Conservation (phyloP, 2,888 invertebrate species). For the Neoascia interrupta region DNA sequence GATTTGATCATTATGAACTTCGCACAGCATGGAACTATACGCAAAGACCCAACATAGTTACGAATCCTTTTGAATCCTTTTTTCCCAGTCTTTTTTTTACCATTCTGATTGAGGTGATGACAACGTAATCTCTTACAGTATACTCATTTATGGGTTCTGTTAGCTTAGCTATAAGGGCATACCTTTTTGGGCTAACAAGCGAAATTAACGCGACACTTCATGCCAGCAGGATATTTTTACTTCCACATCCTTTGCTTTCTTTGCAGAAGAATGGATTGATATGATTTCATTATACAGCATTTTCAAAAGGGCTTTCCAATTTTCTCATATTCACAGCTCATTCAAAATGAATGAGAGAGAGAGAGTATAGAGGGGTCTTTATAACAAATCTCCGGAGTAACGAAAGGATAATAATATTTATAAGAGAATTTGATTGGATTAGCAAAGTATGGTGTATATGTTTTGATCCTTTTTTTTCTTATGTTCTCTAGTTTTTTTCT, state of each 20-base stretch:
- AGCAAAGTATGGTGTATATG: slow-evolving; percentile 23
- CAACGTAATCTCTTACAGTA: slow-evolving; percentile 53
- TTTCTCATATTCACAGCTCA: slow-evolving; percentile 48
- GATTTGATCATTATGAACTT: slow-evolving; percentile 51
- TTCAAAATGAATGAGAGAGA: slow-evolving; percentile 25
- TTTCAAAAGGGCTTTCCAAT: slow-evolving; percentile 41
- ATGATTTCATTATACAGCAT: slow-evolving; percentile 45
- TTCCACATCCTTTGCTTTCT: slow-evolving; percentile 24
- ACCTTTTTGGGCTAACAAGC: slow-evolving; percentile 52
- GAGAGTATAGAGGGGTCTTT: not conserved
- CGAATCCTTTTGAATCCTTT: slow-evolving; percentile 21
- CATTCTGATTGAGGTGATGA: slow-evolving; percentile 57
- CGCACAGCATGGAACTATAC: slow-evolving; percentile 58
- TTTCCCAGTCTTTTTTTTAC: slow-evolving; percentile 16
- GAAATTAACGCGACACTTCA: slow-evolving; percentile 60
- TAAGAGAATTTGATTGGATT: slow-evolving; percentile 66
- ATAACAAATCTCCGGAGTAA: slow-evolving; percentile 6
- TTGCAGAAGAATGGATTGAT: slow-evolving; percentile 24
- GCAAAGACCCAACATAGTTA: too few relatives aligned
- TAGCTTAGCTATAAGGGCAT: too few relatives aligned
- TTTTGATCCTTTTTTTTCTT: slow-evolving; percentile 41
- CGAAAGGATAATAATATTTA: slow-evolving; percentile 64
- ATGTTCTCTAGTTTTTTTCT: not conserved
- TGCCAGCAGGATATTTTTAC: slow-evolving; percentile 55
- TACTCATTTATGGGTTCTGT: slow-evolving; percentile 60